Conservation (phyloP, 1,140 invertebrate genomes). For the Mizuhopecten yessoensis region DNA sequence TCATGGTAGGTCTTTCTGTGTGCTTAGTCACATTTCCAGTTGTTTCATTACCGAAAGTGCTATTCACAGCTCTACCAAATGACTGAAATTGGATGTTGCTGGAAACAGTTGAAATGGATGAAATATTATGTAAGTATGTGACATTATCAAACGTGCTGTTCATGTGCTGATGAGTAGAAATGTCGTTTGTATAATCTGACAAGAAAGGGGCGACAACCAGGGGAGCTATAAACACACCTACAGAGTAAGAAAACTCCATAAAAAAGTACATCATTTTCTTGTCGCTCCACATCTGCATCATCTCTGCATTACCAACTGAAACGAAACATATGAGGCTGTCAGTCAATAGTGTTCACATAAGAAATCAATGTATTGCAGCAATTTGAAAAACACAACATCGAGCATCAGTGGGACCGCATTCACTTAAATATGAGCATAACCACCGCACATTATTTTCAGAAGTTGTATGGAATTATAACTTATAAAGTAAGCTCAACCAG, state of each 20-base stretch:
- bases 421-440: no score
- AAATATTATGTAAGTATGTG: background rate
- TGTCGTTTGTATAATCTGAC: background rate
- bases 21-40: background rate
- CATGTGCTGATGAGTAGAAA: background rate
- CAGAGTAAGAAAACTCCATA: background rate
- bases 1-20: background rate
- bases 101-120: background rate
- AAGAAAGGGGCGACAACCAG: background rate
- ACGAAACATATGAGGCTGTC: background rate
- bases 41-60: background rate
- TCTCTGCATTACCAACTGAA: background rate
- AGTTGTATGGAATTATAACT: no score
- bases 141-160: background rate
- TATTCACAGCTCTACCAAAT: no score
- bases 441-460: no score
- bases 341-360: no score
- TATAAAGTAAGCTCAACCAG: no score
- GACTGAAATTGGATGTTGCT: background rate
- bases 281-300: background rate
- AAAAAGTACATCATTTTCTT: background rate
- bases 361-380: no score
- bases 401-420: no score
- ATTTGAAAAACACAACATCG: no score
- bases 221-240: background rate